A percentile compares a stretch with the other conserved stretches of the same genome.
These are phyloP conservation scores for Clusia tigrina DNA, from an alignment of 2,888 invertebrate genomes.

Conservation along the genomic window DNA sequence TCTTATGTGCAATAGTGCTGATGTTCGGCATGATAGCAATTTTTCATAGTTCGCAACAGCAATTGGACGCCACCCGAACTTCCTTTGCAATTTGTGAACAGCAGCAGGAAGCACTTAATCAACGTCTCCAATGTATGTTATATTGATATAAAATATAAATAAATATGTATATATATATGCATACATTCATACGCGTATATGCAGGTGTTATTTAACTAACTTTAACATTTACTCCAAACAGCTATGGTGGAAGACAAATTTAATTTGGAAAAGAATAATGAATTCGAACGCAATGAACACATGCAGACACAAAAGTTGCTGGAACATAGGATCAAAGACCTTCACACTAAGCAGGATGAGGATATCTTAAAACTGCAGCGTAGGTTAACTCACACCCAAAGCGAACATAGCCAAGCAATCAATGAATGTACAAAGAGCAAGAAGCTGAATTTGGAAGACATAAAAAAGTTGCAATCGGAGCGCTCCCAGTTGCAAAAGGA, in stretches of 20 bases:
- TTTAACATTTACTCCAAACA: conserved; percentile 48
- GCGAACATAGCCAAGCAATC: conserved; percentile 67
- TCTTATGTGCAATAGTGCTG: conserved; percentile 66
- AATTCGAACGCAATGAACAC: conserved; percentile 68
- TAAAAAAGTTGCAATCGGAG: conserved; percentile 65
- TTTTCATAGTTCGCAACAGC: conserved; percentile 69
- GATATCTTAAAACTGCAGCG: conserved; percentile 66
- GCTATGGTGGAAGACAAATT: conserved; percentile 70
- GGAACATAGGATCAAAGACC: conserved; percentile 66
- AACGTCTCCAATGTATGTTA: conserved; percentile 68
- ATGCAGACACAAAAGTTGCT: conserved; percentile 66
- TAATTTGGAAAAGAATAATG: conserved; percentile 68
- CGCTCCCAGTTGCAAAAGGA: conserved; percentile 66
- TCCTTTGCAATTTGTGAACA: conserved; percentile 68
- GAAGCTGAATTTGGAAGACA: conserved; percentile 65
- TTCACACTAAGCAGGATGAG: conserved; percentile 66
- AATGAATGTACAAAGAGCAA: conserved; percentile 66
- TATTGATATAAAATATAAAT: too few species aligned
- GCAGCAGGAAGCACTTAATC: conserved; percentile 69
- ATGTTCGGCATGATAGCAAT: conserved; percentile 68
- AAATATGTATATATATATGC: too few species aligned
- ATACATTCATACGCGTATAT: neutral
- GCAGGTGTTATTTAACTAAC: conserved; percentile 22
- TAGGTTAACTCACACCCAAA: conserved; percentile 68
- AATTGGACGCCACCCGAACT: conserved; percentile 68